Evolutionary conservation across 2,888 invertebrate species (phyloP).

Genomic region (Meta bourneti): DNA sequence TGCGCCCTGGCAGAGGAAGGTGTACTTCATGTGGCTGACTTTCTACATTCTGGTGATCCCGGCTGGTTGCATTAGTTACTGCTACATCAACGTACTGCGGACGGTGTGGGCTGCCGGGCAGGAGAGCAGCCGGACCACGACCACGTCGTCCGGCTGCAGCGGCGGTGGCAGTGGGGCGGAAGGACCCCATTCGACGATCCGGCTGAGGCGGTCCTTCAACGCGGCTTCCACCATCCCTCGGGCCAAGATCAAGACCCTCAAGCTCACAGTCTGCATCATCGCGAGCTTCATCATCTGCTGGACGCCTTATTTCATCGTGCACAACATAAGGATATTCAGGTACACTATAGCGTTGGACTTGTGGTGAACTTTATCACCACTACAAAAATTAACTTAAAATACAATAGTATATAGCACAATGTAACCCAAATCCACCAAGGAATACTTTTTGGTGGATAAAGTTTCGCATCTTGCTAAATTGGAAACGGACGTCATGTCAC

Average conservation of each 20-base stretch:
- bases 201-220: slow-evolving; percentile 71
- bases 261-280: slow-evolving; percentile 82
- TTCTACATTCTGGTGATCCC: slow-evolving; percentile 81
- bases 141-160: slow-evolving; percentile 12
- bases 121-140: slow-evolving; percentile 34
- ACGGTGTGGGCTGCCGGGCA: slow-evolving; percentile 80
- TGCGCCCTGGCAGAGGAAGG: slow-evolving; percentile 81
- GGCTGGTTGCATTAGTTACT: slow-evolving; percentile 81
- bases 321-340: slow-evolving; percentile 80
- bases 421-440: too few relatives aligned
- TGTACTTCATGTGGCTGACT: slow-evolving; percentile 82
- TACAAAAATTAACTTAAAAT: too few relatives aligned
- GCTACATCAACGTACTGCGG: slow-evolving; percentile 81
- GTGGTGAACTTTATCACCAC: too few relatives aligned
- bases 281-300: slow-evolving; percentile 81
- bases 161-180: slow-evolving; percentile 2
- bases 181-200: slow-evolving; percentile 42
- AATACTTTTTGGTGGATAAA: too few relatives aligned
- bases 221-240: slow-evolving; percentile 80
- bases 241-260: slow-evolving; percentile 82
- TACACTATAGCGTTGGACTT: background rate
- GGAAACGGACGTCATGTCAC: too few relatives aligned
- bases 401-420: too few relatives aligned
- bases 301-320: slow-evolving; percentile 82
- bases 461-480: too few relatives aligned